Percentiles rank a stretch among this genome's conserved stretches.
Conservation (phyloP, 2,888 invertebrate genomes). For the Nematopogon swammerdamellus region DNA sequence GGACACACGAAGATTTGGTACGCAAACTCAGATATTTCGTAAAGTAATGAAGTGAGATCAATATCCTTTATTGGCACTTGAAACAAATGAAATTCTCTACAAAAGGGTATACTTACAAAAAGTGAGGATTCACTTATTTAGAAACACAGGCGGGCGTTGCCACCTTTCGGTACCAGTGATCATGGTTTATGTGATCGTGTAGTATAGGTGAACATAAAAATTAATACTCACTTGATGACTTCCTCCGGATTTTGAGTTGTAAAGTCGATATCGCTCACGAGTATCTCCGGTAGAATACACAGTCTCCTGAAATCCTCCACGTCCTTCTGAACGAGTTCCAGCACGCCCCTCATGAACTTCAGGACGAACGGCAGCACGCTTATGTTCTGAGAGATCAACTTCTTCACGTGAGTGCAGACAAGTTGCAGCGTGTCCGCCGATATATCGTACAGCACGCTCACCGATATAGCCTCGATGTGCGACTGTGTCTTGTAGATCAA, state of each 20-base stretch:
- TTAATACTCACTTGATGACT: slow-evolving; percentile 56
- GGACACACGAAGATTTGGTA: too few relatives aligned
- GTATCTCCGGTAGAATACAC: slow-evolving; percentile 50
- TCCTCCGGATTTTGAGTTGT: slow-evolving; percentile 49
- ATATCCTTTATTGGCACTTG: too few relatives aligned
- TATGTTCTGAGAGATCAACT: slow-evolving; percentile 51
- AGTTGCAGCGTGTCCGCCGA: slow-evolving; percentile 30
- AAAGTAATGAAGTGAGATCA: too few relatives aligned
- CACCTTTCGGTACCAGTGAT: too few relatives aligned
- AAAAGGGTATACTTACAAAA: too few relatives aligned
- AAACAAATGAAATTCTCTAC: too few relatives aligned
- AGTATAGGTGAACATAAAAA: too few relatives aligned
- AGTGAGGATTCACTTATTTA: too few relatives aligned
- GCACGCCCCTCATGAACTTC: slow-evolving; percentile 50
- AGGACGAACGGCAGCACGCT: slow-evolving; percentile 55
- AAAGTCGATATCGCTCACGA: slow-evolving; percentile 60
- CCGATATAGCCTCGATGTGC: slow-evolving; percentile 44
- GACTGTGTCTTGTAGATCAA: slow-evolving; percentile 67
- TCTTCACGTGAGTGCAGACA: slow-evolving; percentile 42
- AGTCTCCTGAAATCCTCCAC: slow-evolving; percentile 42
- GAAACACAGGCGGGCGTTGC: too few relatives aligned
- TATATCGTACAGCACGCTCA: slow-evolving; percentile 46
- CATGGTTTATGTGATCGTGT: too few relatives aligned
- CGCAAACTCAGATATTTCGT: too few relatives aligned
- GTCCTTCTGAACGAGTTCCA: slow-evolving; percentile 48